Percentiles rank a stretch among this genome's conserved stretches.
These are phyloP conservation scores for Sarcophaga peregrina DNA, from an alignment of 1,140 invertebrate species.

Conservation along the genomic window DNA sequence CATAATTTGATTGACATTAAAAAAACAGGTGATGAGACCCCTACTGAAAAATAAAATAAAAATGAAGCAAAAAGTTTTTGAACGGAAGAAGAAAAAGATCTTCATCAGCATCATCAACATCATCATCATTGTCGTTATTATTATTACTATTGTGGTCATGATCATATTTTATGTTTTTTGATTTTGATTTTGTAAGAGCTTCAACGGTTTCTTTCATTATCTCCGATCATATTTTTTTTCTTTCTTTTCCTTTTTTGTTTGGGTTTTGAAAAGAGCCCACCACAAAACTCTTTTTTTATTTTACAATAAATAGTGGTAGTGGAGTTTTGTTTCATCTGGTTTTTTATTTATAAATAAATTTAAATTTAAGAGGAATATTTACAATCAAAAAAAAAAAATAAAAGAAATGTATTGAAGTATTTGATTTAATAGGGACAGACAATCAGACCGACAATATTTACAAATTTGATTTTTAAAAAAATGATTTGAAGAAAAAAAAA, in stretches of 20 bases:
- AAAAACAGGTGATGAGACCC: constrained; percentile 16
- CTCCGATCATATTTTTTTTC: not conserved
- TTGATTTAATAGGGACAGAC: too few species aligned
- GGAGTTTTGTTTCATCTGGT: too few species aligned
- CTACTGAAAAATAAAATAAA: constrained; percentile 18
- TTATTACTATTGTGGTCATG: not conserved
- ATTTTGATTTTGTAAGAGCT: not conserved
- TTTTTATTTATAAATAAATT: too few species aligned
- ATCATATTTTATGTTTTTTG: too few species aligned
- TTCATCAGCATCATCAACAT: not conserved
- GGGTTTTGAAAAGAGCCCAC: not conserved
- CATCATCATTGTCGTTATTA: not conserved
- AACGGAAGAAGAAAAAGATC: not conserved
- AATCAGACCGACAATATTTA: too few species aligned
- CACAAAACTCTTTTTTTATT: too few species aligned
- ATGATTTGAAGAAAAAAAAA: too few species aligned
- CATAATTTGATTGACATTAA: constrained; percentile 4
- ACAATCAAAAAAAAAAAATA: too few species aligned
- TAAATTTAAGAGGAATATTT: too few species aligned
- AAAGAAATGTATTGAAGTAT: too few species aligned
- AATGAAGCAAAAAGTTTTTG: not conserved
- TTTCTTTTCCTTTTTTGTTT: not conserved
- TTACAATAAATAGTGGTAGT: too few species aligned
- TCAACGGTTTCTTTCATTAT: not conserved
- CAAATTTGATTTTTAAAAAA: too few species aligned